phyloP scores from a whole-genome alignment of 2,888 invertebrate genomes.

The Auanema sp. region DNA sequence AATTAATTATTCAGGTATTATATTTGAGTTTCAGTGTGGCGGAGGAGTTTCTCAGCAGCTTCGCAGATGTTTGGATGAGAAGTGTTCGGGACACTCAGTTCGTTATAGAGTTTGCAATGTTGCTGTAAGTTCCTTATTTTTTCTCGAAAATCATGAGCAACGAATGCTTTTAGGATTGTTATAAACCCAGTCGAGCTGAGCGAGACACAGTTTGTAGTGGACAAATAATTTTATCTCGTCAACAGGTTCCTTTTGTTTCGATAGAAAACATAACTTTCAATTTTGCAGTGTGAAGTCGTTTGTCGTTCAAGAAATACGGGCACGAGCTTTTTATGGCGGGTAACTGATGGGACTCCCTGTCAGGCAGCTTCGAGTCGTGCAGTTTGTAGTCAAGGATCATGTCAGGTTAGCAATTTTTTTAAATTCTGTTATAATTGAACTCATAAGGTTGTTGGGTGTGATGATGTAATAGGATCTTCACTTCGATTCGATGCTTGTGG shows the following conservation, averaged over 20 bases:
- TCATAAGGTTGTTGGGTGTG: constrained; percentile 70
- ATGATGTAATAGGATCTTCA: constrained; percentile 69
- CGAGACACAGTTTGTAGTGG: constrained; percentile 43
- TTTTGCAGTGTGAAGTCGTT: constrained; percentile 44
- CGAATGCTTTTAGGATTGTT: constrained; percentile 28
- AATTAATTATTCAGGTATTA: not conserved
- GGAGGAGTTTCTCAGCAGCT: constrained; percentile 53
- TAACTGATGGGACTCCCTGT: constrained; percentile 43
- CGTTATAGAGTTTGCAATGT: constrained; percentile 45
- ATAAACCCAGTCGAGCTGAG: constrained; percentile 28
- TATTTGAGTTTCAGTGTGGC: constrained; percentile 41
- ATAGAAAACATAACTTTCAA: not conserved
- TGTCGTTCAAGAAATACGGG: constrained; percentile 38
- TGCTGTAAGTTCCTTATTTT: constrained; percentile 19
- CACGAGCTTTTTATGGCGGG: constrained; percentile 41
- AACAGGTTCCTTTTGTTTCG: constrained; percentile 25
- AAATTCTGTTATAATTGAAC: not conserved
- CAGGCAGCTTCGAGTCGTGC: constrained; percentile 43
- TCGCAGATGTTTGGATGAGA: constrained; percentile 52
- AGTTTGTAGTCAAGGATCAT: constrained; percentile 40
- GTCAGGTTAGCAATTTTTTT: constrained; percentile 19
- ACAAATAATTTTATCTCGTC: constrained; percentile 36
- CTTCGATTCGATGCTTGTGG: constrained; percentile 69
- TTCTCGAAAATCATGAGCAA: not conserved
- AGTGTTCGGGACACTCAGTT: constrained; percentile 47